Base-by-base conservation (phyloP, 2,797 vertebrate species). In the Mormyrus proboscirostris region DNA sequence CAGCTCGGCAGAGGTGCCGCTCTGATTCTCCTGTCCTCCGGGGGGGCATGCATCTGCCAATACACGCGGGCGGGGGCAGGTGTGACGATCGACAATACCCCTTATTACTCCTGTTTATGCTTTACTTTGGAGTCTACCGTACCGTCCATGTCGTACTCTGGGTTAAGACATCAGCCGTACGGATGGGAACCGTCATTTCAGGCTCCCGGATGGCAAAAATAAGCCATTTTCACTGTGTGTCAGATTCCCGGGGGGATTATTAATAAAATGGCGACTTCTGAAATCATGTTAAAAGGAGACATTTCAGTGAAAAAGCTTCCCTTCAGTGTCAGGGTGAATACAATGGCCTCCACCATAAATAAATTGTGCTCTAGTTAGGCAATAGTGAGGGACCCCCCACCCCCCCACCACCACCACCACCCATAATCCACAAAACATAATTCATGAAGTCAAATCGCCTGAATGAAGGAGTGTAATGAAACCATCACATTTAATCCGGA, bases 351-450 rank as follows among this genome's bases (percentile, higher is more conserved):
- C 93, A 29, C 83, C 91, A 90, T 90, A 94, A 95, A 95, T 95
- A 93, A 95, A 94, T 83, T 95, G 93, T 92, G 29, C 73, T 90
- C 90, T 94, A 94, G 93, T 95, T 94, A 96, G 94, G 94, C 94
- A 95, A 96, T 96, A 95, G 96, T 96, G 95, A 79, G 94, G 95
- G 95, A 94, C 94, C 92, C 93, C 94, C 93, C 87, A 90, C 90
- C 25, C 16, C 12, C 38, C 4, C 93, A 1, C 5, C 25, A 0
- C 4, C 93, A 1, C 5, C 25, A 0, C 38, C 10, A n/a, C 90
- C 92, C 94, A 94, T 95, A 95, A 96, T 95, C 95, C 95, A 93
- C 91, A 90, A 94, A 93, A 96, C 94, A 94, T 96, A 96, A 96
- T 95, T 94, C 96, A 93, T 91, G 91, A 95, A 95, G 95, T 95